A percentile compares a stretch with the other conserved stretches of the same genome.
Conservation (phyloP, 2,888 invertebrate genomes). For the Machimus rusticus region DNA sequence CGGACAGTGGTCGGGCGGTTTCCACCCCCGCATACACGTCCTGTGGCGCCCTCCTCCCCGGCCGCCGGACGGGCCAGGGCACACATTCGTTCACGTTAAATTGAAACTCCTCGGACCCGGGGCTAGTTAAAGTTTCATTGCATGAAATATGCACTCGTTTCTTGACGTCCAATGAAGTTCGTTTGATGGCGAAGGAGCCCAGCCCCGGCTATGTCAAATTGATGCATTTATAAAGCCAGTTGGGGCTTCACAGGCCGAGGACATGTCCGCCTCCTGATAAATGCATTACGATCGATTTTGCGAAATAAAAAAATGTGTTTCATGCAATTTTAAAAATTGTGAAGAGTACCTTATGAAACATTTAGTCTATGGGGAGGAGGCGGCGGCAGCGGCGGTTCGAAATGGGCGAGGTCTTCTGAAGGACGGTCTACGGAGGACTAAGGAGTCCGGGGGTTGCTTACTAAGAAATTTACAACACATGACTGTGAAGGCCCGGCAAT, state of each 20-base stretch:
- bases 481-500: constrained; percentile 7
- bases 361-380: constrained; percentile 22
- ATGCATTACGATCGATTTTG: constrained; percentile 45
- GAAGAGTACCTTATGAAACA: constrained; percentile 46
- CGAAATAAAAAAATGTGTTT: constrained; percentile 43
- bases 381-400: background rate
- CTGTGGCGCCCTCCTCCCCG: background rate
- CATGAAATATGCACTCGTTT: constrained; percentile 44
- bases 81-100: constrained; percentile 11
- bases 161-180: constrained; percentile 38
- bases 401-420: constrained; percentile 3
- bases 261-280: constrained; percentile 42
- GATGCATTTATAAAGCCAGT: constrained; percentile 39
- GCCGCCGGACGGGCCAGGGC: background rate
- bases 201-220: constrained; percentile 7
- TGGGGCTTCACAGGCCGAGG: constrained; percentile 33
- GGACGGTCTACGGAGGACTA: constrained; percentile 27
- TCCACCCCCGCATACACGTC: background rate
- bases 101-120: constrained; percentile 34
- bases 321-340: constrained; percentile 47
- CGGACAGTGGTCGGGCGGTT: background rate
- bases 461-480: constrained; percentile 38
- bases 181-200: constrained; percentile 30
- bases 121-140: constrained; percentile 43
- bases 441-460: constrained; percentile 18